These are phyloP conservation scores for Apostichopus parvimensis DNA, from an alignment of 35 echinoderm and acorn worm species.

Conservation along the genomic window DNA sequence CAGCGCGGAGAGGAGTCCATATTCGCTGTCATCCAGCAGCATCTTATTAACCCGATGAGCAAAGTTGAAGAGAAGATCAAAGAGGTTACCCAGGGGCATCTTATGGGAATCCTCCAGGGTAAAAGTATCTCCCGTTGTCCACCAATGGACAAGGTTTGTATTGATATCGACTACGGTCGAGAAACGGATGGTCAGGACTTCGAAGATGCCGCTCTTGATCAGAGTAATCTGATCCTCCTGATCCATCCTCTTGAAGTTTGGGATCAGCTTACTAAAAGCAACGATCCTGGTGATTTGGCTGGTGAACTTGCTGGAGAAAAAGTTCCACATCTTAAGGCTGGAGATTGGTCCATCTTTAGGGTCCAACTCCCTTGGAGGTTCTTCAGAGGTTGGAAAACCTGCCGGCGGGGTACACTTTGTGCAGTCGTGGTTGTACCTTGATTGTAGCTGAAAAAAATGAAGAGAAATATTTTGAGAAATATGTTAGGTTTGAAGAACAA, in stretches of 20 bases:
- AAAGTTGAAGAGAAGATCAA: constrained; percentile 97
- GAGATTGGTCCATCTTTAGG: constrained; percentile 57
- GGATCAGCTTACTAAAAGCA: constrained; percentile 95
- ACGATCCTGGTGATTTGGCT: constrained; percentile 97
- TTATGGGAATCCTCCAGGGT: constrained; percentile 81
- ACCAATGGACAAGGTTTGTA: constrained; percentile 89
- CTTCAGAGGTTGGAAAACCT: constrained; percentile 85
- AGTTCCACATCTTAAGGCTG: constrained; percentile 87
- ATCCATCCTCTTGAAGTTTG: constrained; percentile 89
- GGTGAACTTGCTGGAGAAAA: constrained; percentile 99
- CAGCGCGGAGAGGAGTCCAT: constrained; percentile 85
- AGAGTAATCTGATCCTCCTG: constrained; percentile 95
- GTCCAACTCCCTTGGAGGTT: constrained; percentile 82
- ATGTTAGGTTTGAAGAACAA: background rate
- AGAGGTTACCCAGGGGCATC: constrained; percentile 93
- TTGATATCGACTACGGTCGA: constrained; percentile 83
- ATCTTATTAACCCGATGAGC: constrained; percentile 85
- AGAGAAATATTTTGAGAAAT: background rate
- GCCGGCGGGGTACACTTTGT: constrained; percentile 82
- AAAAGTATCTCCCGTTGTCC: constrained; percentile 97
- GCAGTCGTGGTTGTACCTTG: constrained; percentile 90
- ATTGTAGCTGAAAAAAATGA: constrained; percentile 65
- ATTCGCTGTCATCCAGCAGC: constrained; percentile 90
- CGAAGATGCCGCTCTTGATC: constrained; percentile 97
- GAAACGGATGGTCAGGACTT: constrained; percentile 89